Evolutionary conservation across 2,888 invertebrate genomes (phyloP), one percentile per base, ranked within the genome.

Genomic region (Agriopis leucophaearia): DNA sequence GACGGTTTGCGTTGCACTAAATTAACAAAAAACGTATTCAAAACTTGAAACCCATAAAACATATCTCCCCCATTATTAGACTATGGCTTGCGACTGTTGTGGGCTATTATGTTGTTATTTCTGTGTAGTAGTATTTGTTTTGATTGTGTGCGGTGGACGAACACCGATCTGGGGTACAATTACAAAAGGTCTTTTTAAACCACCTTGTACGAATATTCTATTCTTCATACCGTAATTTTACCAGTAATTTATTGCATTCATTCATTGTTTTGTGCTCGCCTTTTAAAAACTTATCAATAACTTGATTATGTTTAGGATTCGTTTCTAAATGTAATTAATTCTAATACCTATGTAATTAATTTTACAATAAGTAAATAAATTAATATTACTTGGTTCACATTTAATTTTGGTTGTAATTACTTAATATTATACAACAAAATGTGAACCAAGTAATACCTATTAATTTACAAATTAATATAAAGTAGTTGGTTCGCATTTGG

Each of bases 31-130:
- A 91, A 81, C 87, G 88, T 89, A 92, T 93, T 92, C 91, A 92
- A 89, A 93, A 90, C 89, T 89, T 83, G 88, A 87, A 88, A 86
- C 82, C 86, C 92, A 93, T 93, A 93, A 94, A 94, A 91, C 90
- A 93, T 91, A 89, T 81, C 91, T 94, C 93, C 93, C 94, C 93
- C 90, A 92, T 93, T 94, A 94, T 94, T 94, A 92, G 92, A 93
- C 92, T 92, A 92, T 91, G 88, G 88, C 80, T 86, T 87, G 89
- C 87, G 90, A 91, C 90, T 91, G 90, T 91, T 90, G 85, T 85
- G 79, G 83, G 87, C 92, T 89, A 92, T 94, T 93, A 92, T 93
- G 85, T 82, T 84, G 87, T 85, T 88, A 88, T 88, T 90, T 91
- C 87, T 89, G 85, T 91, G 90, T 87, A 86, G 87, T 83, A 77